Evolutionary conservation across 1,140 invertebrate genomes (phyloP).

Genomic region (Hypsibius dujardini): DNA sequence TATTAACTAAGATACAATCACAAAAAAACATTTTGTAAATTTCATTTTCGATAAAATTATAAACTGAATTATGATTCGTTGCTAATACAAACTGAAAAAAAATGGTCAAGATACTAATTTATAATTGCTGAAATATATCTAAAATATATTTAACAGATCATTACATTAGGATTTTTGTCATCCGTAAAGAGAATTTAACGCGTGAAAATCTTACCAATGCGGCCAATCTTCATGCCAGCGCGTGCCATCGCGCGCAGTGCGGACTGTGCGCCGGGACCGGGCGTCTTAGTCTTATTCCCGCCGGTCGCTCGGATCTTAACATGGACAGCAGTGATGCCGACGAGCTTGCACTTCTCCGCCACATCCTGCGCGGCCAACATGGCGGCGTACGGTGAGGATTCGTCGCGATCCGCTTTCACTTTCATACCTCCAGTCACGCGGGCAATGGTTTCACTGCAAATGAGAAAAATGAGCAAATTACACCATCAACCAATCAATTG

Average conservation of each 20-base stretch:
- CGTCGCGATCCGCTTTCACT: conserved; percentile 98
- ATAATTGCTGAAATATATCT: background rate
- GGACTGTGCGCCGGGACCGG: conserved; percentile 94
- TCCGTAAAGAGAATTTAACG: conserved; percentile 14
- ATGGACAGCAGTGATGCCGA: conserved; percentile 92
- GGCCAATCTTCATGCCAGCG: conserved; percentile 96
- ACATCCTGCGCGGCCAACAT: conserved; percentile 99
- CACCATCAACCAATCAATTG: conserved; percentile 24
- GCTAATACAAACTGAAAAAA: background rate
- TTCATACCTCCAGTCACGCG: conserved; percentile 99
- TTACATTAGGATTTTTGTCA: conserved; percentile 21
- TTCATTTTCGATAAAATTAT: background rate
- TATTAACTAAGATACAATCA: conserved; percentile 17
- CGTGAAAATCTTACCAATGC: conserved; percentile 49
- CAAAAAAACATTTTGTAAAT: conserved; percentile 22
- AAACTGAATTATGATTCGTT: background rate
- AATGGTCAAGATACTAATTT: background rate
- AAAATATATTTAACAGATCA: background rate
- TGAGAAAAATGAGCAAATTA: no score
- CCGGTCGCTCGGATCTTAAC: conserved; percentile 95
- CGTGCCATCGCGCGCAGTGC: conserved; percentile 90
- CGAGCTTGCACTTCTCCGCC: conserved; percentile 87
- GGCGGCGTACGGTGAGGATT: conserved; percentile 97
- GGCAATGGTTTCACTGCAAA: conserved; percentile 82
- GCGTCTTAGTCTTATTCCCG: conserved; percentile 87